Base-by-base conservation (phyloP, 2,113 vertebrate species). In the Ivindomyrus marchei region DNA sequence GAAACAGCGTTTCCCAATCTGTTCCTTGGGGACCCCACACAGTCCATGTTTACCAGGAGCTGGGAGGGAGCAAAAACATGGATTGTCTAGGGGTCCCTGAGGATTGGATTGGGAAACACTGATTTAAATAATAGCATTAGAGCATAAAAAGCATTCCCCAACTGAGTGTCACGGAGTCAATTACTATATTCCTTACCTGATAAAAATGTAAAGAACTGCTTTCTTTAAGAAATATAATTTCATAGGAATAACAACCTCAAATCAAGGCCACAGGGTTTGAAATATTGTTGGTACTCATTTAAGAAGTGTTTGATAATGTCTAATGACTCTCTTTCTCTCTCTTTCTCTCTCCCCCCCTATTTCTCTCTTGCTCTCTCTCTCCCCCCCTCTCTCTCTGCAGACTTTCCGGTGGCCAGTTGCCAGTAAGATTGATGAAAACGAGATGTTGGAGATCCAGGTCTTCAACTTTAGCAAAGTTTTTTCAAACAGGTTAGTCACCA, bases 401-500 rank as follows among this genome's bases (percentile, higher is more conserved):
- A 97, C 92, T 0, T 99, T 99, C 93, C 97, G 97, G 87, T 99
- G 98, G 98, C 97, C 97, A 0, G 95, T 98, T 87, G 98, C 96
- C 47, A 98, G 97, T 94, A 94, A 91, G 42, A 93, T 99, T 0
- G 96, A 98, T 0, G 97, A 94, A 90, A 97, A 96, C 1, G 98
- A 99, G 93, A 96, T 98, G 94, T 93, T 99, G 87, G 98, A 99
- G 94, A 96, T 99, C 92, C 98, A 98, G 90, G 96, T 99, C 89
- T 99, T 97, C 95, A 99, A 98, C 95, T 99, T 98, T 94, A 99
- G 98, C 96, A 99, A 99, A 93, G 98, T 99, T 92, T 99, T 99
- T 94, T 97, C 97, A 93, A 99, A 99, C 96, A 97, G 98, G 98
- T 99, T 88, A 95, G 95, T 87, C 50, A 36, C 36, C 36, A 42